A percentile compares a stretch with the other conserved stretches of the same genome.
phyloP scores from a whole-genome alignment of 1,140 invertebrate genomes.

The Metaphire vulgaris region DNA sequence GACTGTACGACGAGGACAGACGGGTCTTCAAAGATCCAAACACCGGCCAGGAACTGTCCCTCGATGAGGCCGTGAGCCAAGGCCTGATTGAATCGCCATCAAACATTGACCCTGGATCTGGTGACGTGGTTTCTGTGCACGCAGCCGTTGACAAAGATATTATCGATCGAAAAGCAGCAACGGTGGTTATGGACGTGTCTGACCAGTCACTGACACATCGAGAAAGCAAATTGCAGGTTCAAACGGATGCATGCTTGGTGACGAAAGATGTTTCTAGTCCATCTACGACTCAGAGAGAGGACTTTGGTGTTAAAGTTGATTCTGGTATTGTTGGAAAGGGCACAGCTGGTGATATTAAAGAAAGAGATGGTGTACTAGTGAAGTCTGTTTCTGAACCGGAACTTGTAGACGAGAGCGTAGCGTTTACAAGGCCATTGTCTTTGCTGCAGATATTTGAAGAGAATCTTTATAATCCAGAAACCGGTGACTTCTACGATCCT shows the following conservation, averaged over 20 bases:
- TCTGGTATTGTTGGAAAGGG: constrained; percentile 62
- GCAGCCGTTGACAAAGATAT: constrained; percentile 70
- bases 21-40: constrained; percentile 62
- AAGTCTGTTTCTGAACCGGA: neutral
- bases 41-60: constrained; percentile 71
- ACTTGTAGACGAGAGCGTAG: neutral
- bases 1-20: constrained; percentile 35
- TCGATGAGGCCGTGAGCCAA: constrained; percentile 74
- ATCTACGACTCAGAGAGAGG: neutral
- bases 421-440: constrained; percentile 9
- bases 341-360: neutral
- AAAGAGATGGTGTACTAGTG: neutral
- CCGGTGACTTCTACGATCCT: constrained; percentile 66
- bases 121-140: constrained; percentile 77
- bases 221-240: too few relatives aligned
- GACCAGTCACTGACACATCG: too few relatives aligned
- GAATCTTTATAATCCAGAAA: constrained; percentile 25
- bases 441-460: constrained; percentile 27
- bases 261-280: too few relatives aligned
- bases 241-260: too few relatives aligned
- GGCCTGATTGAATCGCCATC: constrained; percentile 69
- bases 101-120: constrained; percentile 69
- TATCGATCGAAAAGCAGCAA: constrained; percentile 61
- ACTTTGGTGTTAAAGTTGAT: constrained; percentile 62
- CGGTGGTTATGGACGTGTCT: neutral